Evolutionary conservation across 2,113 vertebrate genomes (phyloP).

Genomic region (Ictalurus furcatus): DNA sequence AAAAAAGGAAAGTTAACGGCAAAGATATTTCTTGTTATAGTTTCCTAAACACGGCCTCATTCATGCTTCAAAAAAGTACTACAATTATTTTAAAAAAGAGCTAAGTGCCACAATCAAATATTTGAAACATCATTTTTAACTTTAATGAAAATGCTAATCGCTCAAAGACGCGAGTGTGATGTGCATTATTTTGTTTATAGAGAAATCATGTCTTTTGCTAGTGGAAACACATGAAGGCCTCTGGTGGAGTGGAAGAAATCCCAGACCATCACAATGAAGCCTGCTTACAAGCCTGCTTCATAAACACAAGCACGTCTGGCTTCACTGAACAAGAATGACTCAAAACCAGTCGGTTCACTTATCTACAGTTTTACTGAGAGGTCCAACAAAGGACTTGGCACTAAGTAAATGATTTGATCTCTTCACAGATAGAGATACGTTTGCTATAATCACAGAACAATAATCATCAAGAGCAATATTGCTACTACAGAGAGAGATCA

Average conservation of each 20-base stretch:
- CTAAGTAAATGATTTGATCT: slow-evolving; percentile 39
- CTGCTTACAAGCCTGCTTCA: slow-evolving; percentile 14
- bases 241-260: slow-evolving; percentile 19
- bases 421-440: background rate
- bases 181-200: slow-evolving; percentile 5
- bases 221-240: slow-evolving; percentile 60
- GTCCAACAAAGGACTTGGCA: slow-evolving; percentile 63
- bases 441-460: slow-evolving; percentile 34
- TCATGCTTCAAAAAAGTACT: slow-evolving; percentile 28
- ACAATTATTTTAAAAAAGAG: slow-evolving; percentile 22
- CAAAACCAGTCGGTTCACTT: background rate
- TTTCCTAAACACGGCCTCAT: slow-evolving; percentile 18
- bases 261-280: slow-evolving; percentile 9
- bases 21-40: slow-evolving; percentile 12
- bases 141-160: background rate
- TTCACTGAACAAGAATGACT: background rate
- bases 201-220: background rate
- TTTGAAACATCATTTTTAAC: background rate
- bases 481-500: slow-evolving; percentile 3
- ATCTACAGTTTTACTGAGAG: slow-evolving; percentile 20
- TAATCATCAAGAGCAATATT: background rate
- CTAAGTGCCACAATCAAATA: slow-evolving; percentile 34
- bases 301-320: background rate
- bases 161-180: background rate
- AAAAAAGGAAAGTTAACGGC: slow-evolving; percentile 17